Evolutionary conservation across 1,140 invertebrate genomes (phyloP).

Genomic region (Oppia nitens): DNA sequence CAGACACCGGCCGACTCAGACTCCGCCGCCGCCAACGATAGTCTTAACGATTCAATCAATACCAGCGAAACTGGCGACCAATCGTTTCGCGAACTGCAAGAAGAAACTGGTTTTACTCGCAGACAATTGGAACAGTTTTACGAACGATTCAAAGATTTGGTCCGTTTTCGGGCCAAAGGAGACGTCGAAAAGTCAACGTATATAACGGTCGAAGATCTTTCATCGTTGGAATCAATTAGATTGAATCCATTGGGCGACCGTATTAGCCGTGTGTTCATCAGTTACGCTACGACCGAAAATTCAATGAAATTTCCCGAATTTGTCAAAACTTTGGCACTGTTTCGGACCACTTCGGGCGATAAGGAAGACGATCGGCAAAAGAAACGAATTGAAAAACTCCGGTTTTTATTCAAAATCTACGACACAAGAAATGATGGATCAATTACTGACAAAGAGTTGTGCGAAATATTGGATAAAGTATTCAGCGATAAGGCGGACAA

Average conservation of each 20-base stretch:
- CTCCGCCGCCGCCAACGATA: too few relatives aligned
- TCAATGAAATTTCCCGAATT: neutral
- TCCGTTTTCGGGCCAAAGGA: too few relatives aligned
- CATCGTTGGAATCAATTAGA: neutral
- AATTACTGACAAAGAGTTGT: neutral
- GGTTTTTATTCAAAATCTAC: neutral
- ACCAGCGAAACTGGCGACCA: too few relatives aligned
- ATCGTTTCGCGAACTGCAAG: too few relatives aligned
- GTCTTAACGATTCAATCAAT: too few relatives aligned
- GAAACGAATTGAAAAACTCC: neutral
- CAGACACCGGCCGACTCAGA: too few relatives aligned
- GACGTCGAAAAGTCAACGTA: neutral
- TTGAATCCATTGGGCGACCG: neutral
- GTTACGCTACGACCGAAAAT: neutral
- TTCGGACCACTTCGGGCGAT: neutral
- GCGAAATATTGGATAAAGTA: neutral
- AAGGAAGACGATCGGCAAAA: neutral
- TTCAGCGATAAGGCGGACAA: neutral
- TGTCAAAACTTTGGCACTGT: neutral
- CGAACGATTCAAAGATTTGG: neutral
- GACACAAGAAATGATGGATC: neutral
- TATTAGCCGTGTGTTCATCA: neutral
- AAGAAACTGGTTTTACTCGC: neutral
- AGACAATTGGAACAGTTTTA: neutral
- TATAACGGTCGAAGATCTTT: neutral